Base-by-base conservation (phyloP, 2,797 vertebrate species). In the Lepus oiostolus region DNA sequence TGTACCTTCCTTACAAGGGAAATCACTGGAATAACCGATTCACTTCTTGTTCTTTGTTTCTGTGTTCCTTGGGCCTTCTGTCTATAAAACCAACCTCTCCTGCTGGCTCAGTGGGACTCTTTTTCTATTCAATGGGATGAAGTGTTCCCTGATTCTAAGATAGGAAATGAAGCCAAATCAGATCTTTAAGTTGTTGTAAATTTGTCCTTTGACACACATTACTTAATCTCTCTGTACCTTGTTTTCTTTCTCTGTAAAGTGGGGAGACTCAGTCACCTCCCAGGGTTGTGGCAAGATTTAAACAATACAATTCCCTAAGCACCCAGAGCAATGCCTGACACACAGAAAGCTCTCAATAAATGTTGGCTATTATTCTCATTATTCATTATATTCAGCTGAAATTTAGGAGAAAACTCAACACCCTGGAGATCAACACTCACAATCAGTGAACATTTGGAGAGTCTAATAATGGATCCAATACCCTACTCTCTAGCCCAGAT, bases 371-470 rank as follows among this genome's bases (percentile, higher is more conserved):
- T 58, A 32, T 38, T 75, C 67, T 91, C 72, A 42, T 76, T 30
- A 58, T 42, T 76, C 21, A 80, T 85, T 93, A 88, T 95, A 88
- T 50, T 38, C 54, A 80, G 52, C 28, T 90, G 42, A 96, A 50
- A n/a, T 50, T 68, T 47, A 93, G 52, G 76, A 88, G 74, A 83
- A 95, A 97, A 91, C 89, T 88, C 28, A 68, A 28, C 77, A 0
- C 24, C 26, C 7, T 80, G 79, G 67, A 38, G 71, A 77, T 90
- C 35, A 82, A 85, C 75, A 35, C 19, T 60, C 24, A 32, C 26
- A 28, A 12, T 85, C 70, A 47, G 11, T 67, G 86, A 87, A 62
- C 21, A 8, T 16, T 8, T 14, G 47, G 35, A 85, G 22, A 67
- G 28, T 13, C 4, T 26, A 24, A 74, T 26, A 13, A 35, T 0